Evolutionary conservation across 2,797 vertebrate species (phyloP).

Genomic region (Pipistrellus pygmaeus): DNA sequence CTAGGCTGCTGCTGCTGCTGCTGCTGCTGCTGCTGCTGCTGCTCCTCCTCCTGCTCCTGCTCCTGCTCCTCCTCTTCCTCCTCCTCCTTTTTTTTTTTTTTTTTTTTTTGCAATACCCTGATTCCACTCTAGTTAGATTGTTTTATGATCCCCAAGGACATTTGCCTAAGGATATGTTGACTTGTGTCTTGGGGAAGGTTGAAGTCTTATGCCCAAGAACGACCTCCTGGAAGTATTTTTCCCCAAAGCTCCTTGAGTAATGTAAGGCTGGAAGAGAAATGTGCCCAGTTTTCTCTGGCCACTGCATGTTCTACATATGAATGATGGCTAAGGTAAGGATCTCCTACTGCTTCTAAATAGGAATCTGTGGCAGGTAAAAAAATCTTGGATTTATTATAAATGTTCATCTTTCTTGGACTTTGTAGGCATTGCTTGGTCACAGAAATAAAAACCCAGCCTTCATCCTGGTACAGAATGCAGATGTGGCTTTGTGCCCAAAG

Average conservation of each 20-base stretch:
- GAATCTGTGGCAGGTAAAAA: constrained; percentile 35
- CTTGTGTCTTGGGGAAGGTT: neutral
- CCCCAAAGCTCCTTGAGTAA: constrained; percentile 25
- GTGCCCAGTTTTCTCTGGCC: constrained; percentile 55
- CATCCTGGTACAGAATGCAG: constrained; percentile 60
- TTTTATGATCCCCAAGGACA: constrained; percentile 59
- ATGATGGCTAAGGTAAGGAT: constrained; percentile 8
- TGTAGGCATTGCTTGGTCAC: constrained; percentile 9
- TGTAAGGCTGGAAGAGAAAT: constrained; percentile 49
- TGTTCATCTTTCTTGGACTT: constrained; percentile 69
- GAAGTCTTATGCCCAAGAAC: constrained; percentile 50
- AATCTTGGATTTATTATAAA: constrained; percentile 52
- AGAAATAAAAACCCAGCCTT: constrained; percentile 69
- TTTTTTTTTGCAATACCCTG: neutral
- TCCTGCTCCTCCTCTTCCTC: too few relatives aligned
- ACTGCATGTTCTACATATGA: constrained; percentile 20
- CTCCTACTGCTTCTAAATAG: constrained; percentile 66
- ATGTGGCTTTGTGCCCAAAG: constrained; percentile 11
- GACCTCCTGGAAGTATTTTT: constrained; percentile 13
- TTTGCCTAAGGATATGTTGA: neutral
- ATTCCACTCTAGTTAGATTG: constrained; percentile 61
- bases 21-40: too few relatives aligned
- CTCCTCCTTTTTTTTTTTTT: too few relatives aligned
- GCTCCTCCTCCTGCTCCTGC: accelerated
- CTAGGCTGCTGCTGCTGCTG: neutral